Evolutionary conservation across 1,140 invertebrate species (phyloP).

Genomic region (Dufourea novaeangliae): DNA sequence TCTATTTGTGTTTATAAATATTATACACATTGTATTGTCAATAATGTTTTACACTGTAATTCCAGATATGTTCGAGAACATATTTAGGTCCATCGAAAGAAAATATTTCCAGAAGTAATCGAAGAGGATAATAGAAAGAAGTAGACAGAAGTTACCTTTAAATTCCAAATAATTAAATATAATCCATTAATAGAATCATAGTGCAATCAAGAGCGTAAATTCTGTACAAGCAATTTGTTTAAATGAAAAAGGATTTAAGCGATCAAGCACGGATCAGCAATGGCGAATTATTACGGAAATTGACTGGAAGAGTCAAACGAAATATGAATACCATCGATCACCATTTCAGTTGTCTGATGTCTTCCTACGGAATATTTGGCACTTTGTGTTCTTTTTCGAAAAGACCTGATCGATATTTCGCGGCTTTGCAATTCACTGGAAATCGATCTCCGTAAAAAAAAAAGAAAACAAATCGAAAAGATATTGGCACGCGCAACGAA

Average conservation of each 20-base stretch:
- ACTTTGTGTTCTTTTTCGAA: neutral
- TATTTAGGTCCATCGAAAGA: neutral
- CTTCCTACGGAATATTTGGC: neutral
- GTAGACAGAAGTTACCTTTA: neutral
- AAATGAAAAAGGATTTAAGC: neutral
- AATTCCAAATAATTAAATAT: neutral
- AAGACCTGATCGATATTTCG: conserved; percentile 2
- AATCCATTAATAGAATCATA: neutral
- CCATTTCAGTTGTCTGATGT: neutral
- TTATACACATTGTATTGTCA: neutral
- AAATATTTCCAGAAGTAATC: neutral
- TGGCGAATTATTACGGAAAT: neutral
- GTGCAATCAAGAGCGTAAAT: neutral
- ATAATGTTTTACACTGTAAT: neutral
- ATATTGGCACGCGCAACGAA: neutral
- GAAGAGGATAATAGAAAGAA: neutral
- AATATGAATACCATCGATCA: neutral
- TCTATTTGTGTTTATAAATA: neutral
- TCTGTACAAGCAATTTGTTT: neutral
- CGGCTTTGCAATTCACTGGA: neutral
- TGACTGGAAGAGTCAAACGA: neutral
- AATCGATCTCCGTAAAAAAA: neutral
- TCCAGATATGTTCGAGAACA: neutral
- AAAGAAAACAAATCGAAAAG: no score
- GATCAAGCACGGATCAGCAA: neutral